These are phyloP conservation scores for Penelope pileata DNA, from an alignment of 2,113 vertebrate species.

Conservation along the genomic window DNA sequence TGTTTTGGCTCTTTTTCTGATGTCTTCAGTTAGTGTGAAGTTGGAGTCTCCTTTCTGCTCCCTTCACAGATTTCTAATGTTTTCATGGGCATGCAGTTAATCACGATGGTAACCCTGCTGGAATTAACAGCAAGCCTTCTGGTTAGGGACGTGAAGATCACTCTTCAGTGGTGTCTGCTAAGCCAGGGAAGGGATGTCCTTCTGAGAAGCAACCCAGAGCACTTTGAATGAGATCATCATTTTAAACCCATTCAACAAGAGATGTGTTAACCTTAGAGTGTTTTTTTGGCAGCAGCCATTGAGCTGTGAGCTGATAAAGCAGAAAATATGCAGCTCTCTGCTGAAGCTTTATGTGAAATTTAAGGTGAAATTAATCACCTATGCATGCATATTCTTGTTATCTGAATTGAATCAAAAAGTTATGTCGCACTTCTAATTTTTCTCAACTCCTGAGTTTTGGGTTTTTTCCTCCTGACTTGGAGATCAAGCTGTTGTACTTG, in stretches of 20 bases:
- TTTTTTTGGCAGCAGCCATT: conserved; percentile 12
- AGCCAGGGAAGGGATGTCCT: neutral
- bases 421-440: neutral
- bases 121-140: neutral
- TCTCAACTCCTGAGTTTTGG: neutral
- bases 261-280: conserved; percentile 5
- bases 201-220: neutral
- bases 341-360: neutral
- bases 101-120: neutral
- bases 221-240: neutral
- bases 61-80: neutral
- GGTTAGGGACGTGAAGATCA: neutral
- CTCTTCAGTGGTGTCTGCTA: neutral
- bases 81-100: neutral
- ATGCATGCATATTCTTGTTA: neutral
- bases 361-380: neutral
- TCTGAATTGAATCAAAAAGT: neutral
- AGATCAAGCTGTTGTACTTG: neutral
- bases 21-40: neutral
- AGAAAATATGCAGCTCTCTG: neutral
- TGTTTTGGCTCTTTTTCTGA: neutral
- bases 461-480: neutral
- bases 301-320: conserved; percentile 26
- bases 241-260: conserved; percentile 25
- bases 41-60: neutral